These are phyloP conservation scores for Hyperopisus bebe DNA, from an alignment of 2,113 vertebrate genomes.

Conservation along the genomic window DNA sequence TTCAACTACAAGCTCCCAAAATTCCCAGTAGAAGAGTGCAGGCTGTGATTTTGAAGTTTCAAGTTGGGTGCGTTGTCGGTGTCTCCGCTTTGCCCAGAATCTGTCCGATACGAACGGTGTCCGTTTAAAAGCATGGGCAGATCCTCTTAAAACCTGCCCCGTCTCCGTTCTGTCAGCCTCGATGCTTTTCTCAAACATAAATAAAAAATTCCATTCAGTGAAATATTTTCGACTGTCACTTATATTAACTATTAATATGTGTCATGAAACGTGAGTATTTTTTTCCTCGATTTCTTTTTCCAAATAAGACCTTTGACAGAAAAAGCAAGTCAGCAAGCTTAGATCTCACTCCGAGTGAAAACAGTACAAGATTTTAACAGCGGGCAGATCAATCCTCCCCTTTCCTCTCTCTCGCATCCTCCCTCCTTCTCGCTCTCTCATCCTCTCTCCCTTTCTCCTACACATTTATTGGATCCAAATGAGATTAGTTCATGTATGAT, in stretches of 20 bases:
- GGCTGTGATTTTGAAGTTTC: background rate
- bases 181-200: background rate
- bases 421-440: conserved; percentile 30
- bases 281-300: conserved; percentile 25
- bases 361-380: conserved; percentile 30
- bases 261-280: conserved; percentile 13
- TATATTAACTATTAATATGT: conserved; percentile 17
- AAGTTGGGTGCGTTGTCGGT: conserved; percentile 19
- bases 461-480: conserved; percentile 20
- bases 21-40: background rate
- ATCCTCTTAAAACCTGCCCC: conserved; percentile 13
- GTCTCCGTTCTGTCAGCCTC: conserved; percentile 15
- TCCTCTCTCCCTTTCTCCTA: conserved; percentile 21
- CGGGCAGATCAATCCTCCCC: conserved; percentile 33
- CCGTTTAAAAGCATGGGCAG: conserved; percentile 4
- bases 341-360: conserved; percentile 30
- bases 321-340: conserved; percentile 35
- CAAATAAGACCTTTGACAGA: conserved; percentile 37
- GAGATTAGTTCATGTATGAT: conserved; percentile 4
- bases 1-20: conserved; percentile 29
- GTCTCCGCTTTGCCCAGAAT: conserved; percentile 34
- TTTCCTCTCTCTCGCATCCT: conserved; percentile 43
- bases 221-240: background rate
- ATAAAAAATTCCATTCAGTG: conserved; percentile 44
- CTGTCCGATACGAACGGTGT: background rate